Conservation (phyloP, 2,888 invertebrate genomes). For the Pyrgus malvae region DNA sequence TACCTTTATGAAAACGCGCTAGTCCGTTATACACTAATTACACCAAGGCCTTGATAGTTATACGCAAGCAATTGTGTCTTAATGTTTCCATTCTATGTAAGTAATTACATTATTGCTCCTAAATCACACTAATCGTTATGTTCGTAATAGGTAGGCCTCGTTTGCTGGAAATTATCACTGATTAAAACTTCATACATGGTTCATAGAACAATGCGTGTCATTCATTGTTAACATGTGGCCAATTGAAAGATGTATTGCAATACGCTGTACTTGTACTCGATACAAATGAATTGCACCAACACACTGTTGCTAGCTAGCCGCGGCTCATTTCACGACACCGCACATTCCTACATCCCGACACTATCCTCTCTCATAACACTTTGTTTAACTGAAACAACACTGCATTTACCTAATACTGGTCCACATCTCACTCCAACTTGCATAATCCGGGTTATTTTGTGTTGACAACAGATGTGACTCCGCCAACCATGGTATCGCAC, state of each 20-base stretch:
- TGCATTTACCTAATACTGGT: slow-evolving; percentile 73
- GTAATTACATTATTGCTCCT: slow-evolving; percentile 19
- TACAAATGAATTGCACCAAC: slow-evolving; percentile 23
- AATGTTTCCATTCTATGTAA: slow-evolving; percentile 11
- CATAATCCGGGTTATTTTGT: slow-evolving; percentile 77
- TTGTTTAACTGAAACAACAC: slow-evolving; percentile 22
- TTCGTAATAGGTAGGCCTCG: neutral
- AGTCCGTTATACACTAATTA: slow-evolving; percentile 10
- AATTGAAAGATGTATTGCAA: slow-evolving; percentile 24
- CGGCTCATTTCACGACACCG: slow-evolving; percentile 16
- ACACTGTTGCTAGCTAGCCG: slow-evolving; percentile 22
- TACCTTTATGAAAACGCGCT: neutral
- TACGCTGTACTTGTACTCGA: slow-evolving; percentile 8
- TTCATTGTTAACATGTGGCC: slow-evolving; percentile 17
- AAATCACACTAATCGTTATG: slow-evolving; percentile 11
- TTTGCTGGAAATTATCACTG: neutral
- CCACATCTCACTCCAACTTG: slow-evolving; percentile 76
- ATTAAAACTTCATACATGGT: slow-evolving; percentile 3
- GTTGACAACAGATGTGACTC: slow-evolving; percentile 72
- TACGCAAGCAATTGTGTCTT: neutral
- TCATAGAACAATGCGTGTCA: slow-evolving; percentile 8
- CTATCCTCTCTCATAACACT: slow-evolving; percentile 38
- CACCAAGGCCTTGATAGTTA: slow-evolving; percentile 9
- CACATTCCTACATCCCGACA: slow-evolving; percentile 34
- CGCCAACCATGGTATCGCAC: slow-evolving; percentile 64